phyloP scores from a whole-genome alignment of 2,113 vertebrate species.

The Prochilodus magdalenae region DNA sequence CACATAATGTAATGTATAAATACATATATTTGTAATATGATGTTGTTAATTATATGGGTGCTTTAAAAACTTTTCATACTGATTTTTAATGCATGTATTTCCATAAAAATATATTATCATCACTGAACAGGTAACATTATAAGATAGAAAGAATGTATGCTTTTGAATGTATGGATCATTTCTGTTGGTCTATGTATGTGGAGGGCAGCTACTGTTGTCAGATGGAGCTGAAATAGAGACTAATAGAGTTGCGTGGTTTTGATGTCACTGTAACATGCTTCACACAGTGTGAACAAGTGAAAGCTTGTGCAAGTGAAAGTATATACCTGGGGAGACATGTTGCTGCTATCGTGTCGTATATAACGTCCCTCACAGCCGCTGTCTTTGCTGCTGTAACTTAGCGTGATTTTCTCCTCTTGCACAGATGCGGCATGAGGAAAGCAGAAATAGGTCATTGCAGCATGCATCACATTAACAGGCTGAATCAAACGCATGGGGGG shows the following conservation, averaged over 20 bases:
- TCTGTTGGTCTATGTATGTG: not conserved
- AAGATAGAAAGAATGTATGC: too few relatives aligned
- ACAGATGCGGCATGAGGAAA: not conserved
- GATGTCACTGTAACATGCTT: not conserved
- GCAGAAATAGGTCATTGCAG: conserved; percentile 47
- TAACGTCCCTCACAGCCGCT: not conserved
- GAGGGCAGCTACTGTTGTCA: not conserved
- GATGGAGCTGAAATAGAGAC: too few relatives aligned
- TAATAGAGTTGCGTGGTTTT: not conserved
- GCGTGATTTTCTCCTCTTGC: not conserved
- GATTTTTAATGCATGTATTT: too few relatives aligned
- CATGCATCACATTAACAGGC: conserved; percentile 34
- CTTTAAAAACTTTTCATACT: too few relatives aligned
- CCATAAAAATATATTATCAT: too few relatives aligned
- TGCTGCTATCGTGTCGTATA: not conserved
- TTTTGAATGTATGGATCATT: not conserved
- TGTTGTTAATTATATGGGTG: too few relatives aligned
- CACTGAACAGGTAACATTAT: too few relatives aligned
- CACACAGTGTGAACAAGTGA: not conserved
- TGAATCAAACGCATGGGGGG: conserved; percentile 2
- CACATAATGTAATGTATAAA: too few relatives aligned
- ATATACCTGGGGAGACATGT: too few relatives aligned
- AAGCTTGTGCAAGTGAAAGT: not conserved
- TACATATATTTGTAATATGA: too few relatives aligned
- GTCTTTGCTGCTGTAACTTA: not conserved